Conservation (phyloP, 2,797 vertebrate species). For the Pantherophis vulpinus region DNA sequence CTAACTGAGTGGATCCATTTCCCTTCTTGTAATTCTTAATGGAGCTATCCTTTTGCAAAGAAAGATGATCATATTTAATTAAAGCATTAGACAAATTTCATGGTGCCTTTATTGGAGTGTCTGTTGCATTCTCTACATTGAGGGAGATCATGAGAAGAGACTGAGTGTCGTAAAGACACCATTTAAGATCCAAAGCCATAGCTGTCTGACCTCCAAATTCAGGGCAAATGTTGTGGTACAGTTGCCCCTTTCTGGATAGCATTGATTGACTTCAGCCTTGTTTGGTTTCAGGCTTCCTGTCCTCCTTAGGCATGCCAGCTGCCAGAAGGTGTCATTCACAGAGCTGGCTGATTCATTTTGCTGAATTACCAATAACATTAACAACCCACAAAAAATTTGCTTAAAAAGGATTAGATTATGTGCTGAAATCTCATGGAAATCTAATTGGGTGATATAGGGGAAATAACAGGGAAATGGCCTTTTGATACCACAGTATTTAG, state of each 20-base stretch:
- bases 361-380: background rate
- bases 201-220: background rate
- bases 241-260: slow-evolving; percentile 10
- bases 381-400: background rate
- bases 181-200: background rate
- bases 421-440: background rate
- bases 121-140: background rate
- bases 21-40: background rate
- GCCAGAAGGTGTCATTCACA: slow-evolving; percentile 49
- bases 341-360: slow-evolving; percentile 23
- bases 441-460: background rate
- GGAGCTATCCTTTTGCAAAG: background rate
- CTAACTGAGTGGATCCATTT: background rate
- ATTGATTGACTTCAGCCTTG: slow-evolving; percentile 27
- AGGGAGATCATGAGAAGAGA: rapidly evolving
- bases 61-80: background rate
- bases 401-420: rapidly evolving
- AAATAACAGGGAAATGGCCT: background rate
- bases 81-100: background rate
- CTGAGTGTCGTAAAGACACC: background rate
- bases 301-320: slow-evolving; percentile 61
- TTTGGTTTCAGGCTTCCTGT: slow-evolving; percentile 49
- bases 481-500: background rate
- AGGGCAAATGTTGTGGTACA: slow-evolving; percentile 34
- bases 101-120: no score